Percentiles rank a stretch among this genome's conserved stretches.
Evolutionary conservation across 2,797 vertebrate species (phyloP).

Genomic region (Liasis olivaceus): DNA sequence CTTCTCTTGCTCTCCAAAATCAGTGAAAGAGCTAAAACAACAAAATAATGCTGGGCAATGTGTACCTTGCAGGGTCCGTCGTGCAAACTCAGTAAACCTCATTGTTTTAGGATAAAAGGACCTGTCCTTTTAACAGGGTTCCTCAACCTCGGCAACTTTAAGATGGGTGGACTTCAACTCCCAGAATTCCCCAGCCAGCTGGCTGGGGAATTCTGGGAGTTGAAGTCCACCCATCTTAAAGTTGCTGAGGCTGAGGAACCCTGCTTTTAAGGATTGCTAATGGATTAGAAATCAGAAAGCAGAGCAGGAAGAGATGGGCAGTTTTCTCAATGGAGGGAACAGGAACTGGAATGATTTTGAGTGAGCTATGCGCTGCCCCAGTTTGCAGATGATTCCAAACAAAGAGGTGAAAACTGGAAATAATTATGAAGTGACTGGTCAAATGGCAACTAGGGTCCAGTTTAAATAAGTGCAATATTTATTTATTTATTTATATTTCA

Average conservation of each 20-base stretch:
- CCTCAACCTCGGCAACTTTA: no score
- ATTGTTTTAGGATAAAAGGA: no score
- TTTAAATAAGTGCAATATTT: not conserved
- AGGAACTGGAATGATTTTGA: not conserved
- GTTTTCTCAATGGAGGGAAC: not conserved
- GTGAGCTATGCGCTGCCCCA: not conserved
- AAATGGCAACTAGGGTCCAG: no score
- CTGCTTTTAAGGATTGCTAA: not conserved
- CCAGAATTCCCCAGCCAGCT: no score
- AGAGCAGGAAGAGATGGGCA: not conserved
- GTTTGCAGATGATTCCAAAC: not conserved
- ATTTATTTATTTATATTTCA: no score
- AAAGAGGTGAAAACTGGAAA: not conserved
- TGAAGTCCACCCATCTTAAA: no score
- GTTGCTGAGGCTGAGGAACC: no score
- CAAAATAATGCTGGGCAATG: no score
- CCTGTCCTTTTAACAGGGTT: not conserved
- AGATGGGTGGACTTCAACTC: no score
- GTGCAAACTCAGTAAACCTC: not conserved
- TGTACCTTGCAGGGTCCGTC: not conserved
- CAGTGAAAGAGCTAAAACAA: no score
- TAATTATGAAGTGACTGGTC: not conserved
- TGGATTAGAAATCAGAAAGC: not conserved
- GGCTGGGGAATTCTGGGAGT: no score
- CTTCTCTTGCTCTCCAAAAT: not conserved